Evolutionary conservation across 92 coral and sea anemone genomes (phyloP).

Genomic region (Diadumene lineata): DNA sequence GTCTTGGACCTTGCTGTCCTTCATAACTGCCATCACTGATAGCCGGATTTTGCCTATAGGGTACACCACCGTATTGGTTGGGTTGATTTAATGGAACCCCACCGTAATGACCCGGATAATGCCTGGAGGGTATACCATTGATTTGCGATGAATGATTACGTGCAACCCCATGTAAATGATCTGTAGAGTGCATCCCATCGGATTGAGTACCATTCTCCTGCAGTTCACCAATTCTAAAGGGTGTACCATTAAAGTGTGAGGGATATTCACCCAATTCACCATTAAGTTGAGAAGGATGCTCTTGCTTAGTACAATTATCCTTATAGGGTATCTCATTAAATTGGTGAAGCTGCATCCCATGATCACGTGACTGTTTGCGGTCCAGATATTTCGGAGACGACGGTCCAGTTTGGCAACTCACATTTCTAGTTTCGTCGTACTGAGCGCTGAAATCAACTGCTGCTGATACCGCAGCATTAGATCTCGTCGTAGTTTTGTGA

Average conservation of each 20-base stretch:
- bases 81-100: background rate
- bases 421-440: constrained; percentile 33
- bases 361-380: background rate
- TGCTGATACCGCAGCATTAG: background rate
- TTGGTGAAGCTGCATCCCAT: background rate
- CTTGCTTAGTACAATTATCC: background rate
- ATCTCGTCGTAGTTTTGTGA: no score
- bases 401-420: constrained; percentile 26
- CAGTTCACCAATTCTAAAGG: background rate
- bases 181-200: background rate
- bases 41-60: background rate
- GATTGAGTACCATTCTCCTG: background rate
- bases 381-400: background rate
- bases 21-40: no score
- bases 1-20: background rate
- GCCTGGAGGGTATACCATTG: background rate
- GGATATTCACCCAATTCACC: background rate
- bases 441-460: constrained; percentile 27
- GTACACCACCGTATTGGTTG: background rate
- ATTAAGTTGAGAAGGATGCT: background rate
- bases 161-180: no score
- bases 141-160: background rate
- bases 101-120: background rate
- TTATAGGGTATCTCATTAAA: background rate
- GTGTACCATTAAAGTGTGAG: constrained; percentile 1